These are phyloP conservation scores for Caenorhabditis latens DNA, from an alignment of 1,140 invertebrate genomes.

Conservation along the genomic window DNA sequence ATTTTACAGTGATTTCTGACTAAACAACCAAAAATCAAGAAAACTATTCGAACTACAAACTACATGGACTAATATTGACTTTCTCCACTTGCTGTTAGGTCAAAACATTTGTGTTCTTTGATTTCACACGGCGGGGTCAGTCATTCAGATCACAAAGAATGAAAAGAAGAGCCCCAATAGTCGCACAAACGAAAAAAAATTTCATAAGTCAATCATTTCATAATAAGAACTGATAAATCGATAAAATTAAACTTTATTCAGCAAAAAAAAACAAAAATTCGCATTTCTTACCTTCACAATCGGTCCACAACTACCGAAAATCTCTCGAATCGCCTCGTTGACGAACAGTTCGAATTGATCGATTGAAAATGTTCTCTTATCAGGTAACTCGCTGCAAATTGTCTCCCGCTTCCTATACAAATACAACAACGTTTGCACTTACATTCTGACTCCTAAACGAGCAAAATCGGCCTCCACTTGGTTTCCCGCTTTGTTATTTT, in stretches of 20 bases:
- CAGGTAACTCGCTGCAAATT: slow-evolving; percentile 56
- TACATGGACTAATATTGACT: too few species aligned
- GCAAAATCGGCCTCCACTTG: slow-evolving; percentile 58
- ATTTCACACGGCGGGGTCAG: too few species aligned
- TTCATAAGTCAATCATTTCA: too few species aligned
- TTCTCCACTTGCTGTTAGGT: too few species aligned
- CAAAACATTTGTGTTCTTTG: too few species aligned
- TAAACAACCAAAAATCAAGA: too few species aligned
- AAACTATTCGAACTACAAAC: too few species aligned
- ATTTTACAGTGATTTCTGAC: too few species aligned
- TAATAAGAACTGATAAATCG: background rate
- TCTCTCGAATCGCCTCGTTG: slow-evolving; percentile 47
- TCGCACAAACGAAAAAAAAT: too few species aligned
- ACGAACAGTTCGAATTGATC: slow-evolving; percentile 58
- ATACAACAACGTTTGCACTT: background rate
- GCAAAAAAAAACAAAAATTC: background rate
- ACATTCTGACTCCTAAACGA: slow-evolving; percentile 59
- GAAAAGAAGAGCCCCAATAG: too few species aligned
- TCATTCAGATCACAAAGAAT: too few species aligned
- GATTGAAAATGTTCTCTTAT: slow-evolving; percentile 14
- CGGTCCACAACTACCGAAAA: slow-evolving; percentile 55
- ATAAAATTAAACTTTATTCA: background rate
- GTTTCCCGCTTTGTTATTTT: background rate
- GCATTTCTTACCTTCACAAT: slow-evolving; percentile 45
- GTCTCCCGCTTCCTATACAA: background rate